Evolutionary conservation across 2,888 invertebrate species (phyloP), one percentile per base, ranked within the genome.

Genomic region (Agrilus cyanescens): DNA sequence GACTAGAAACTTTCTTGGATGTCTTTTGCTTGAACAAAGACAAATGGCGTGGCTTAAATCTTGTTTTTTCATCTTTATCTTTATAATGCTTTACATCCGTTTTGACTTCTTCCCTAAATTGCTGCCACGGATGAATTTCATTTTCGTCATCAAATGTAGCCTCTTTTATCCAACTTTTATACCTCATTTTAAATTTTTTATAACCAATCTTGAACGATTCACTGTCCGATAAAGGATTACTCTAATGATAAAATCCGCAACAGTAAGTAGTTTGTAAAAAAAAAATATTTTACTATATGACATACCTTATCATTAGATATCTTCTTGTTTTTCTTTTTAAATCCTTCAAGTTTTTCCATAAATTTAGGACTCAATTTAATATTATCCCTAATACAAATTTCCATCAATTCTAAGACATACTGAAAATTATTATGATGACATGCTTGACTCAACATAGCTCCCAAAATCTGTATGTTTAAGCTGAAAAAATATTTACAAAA

Each of bases 401-500:
- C 72, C 73, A 91, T 73, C 16, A 91, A 67, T 57, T 76, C 74
- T 12, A 76, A 60, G 15, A 88, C 69, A 61, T 84, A 88, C 1
- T 64, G 60, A 61, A 87, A 84, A 43, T 82, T 70, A 44, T 60
- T 67, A 15, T 69, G 63, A 4, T 61, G 59, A 51, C 78, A 75
- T 2, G 82, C 88, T 55, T 80, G 75, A 12, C 68, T 69, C 25
- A 90, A 52, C 65, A 94, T 73, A 16, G 83, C 76, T 12, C 84
- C 84, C 38, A 88, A 63, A 48, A 93, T 85, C 63, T 80, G 75
- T 40, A 75, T 69, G 60, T 89, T 91, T 33, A 82, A 66, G 55
- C 85, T 79, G 66, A 48, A 70, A 73, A 10, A 10, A 10, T 30
- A 10, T 10, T 7, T 30, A 30, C 31, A 30, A 30, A 7, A 7